Evolutionary conservation across 2,113 vertebrate species (phyloP), one percentile per base, ranked within the genome.

Genomic region (Lophura nycthemera): DNA sequence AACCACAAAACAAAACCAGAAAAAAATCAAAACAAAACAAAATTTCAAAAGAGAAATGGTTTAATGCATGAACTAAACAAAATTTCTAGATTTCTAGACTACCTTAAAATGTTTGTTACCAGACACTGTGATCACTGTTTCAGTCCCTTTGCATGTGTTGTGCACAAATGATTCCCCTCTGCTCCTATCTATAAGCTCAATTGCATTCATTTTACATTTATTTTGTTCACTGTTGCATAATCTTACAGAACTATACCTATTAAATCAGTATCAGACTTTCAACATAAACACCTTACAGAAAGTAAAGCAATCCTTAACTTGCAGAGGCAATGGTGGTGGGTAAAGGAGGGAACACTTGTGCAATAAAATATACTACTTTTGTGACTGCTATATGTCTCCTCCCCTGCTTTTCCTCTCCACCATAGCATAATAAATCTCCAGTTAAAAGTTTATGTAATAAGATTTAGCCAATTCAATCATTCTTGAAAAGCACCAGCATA

Each of bases 111-210:
- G n/a, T 10, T 8, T 75, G 4, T 54, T 79, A 59, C 27, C 10
- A 32, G 45, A 27, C 5, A 11, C 6, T 43, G 56, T 78, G 81
- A 56, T 76, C 32, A 61, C 82, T 4, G 21, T 87, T 90, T 85
- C 19, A 27, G 5, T 2, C 34, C 13, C 9, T 73, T 81, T 1
- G 0, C 6, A 32, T 52, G 7, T 67, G 8, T 8, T 71, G 32
- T 10, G 2, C 7, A 34, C 5, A 47, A 80, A 42, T 0, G 0
- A 2, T 63, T 88, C 29, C 21, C 77, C 14, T 56, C 24, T 4
- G 0, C 11, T 91, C 25, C 20, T 69, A 22, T 36, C 15, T 8
- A 42, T 10, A 66, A 70, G 19, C 0, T 0, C 6, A 6, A 66
- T 36, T 48, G 6, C 11, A 52, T 88, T 47, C 22, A 18, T 73